Conservation (phyloP, 2,797 vertebrate species). For the Pangasius sanitwongsei region DNA sequence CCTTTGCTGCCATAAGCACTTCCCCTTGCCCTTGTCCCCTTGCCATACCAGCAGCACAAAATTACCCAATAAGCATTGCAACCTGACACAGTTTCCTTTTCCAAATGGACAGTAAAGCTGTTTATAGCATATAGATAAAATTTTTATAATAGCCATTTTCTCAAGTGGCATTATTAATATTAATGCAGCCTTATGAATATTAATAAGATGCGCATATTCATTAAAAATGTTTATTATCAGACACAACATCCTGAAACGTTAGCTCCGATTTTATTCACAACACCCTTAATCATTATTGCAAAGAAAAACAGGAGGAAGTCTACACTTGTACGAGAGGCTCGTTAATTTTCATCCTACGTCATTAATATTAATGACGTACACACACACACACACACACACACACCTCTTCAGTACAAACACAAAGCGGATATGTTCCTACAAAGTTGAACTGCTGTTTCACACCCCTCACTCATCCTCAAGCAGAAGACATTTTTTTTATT, state of each 20-base stretch:
- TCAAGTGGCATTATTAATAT: neutral
- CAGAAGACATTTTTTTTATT: neutral
- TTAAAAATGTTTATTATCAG: slow-evolving; percentile 1
- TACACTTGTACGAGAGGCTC: neutral
- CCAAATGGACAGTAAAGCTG: neutral
- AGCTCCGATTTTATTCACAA: neutral
- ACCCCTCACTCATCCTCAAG: neutral
- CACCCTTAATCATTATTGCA: neutral
- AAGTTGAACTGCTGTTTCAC: neutral
- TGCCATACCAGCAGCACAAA: neutral
- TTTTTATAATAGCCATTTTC: neutral
- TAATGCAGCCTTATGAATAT: neutral
- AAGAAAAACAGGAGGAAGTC: neutral
- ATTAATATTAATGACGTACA: slow-evolving; percentile 13
- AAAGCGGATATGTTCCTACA: neutral
- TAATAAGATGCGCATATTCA: neutral
- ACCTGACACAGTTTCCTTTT: neutral
- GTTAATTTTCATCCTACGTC: slow-evolving; percentile 8
- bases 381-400: neutral
- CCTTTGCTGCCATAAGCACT: neutral
- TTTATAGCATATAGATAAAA: neutral
- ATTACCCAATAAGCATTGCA: neutral
- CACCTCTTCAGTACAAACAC: neutral
- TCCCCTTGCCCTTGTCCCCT: neutral
- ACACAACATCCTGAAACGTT: slow-evolving; percentile 1